Evolutionary conservation across 2,797 vertebrate species (phyloP).

Genomic region (Aldrovandia affinis): DNA sequence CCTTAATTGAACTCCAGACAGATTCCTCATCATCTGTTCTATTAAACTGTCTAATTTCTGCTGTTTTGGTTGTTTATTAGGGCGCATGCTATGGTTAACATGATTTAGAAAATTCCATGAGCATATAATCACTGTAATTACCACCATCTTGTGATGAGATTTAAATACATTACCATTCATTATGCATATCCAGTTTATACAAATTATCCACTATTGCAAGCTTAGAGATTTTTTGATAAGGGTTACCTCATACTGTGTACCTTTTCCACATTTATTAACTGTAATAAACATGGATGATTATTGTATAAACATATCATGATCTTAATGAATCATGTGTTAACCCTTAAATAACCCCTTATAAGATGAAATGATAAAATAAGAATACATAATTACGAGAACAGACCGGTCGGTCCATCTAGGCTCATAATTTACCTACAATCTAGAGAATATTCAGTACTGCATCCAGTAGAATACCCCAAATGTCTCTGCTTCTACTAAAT

Average conservation of each 20-base stretch:
- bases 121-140: constrained; percentile 61
- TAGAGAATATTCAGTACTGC: no score
- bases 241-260: background rate
- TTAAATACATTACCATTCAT: constrained; percentile 61
- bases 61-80: constrained; percentile 45
- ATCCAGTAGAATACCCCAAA: no score
- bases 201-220: constrained; percentile 49
- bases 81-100: constrained; percentile 40
- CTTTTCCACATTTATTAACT: background rate
- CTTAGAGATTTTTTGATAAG: constrained; percentile 21
- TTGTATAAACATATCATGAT: background rate
- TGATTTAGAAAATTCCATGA: constrained; percentile 58
- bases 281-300: background rate
- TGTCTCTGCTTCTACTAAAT: no score
- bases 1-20: background rate
- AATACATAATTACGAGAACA: no score
- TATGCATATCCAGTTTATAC: constrained; percentile 65
- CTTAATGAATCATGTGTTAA: constrained; percentile 8
- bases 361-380: no score
- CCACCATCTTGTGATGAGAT: constrained; percentile 59
- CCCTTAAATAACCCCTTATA: background rate
- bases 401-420: no score
- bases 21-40: background rate
- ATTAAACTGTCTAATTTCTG: constrained; percentile 40
- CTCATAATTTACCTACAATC: no score